Evolutionary conservation across 2,113 vertebrate genomes (phyloP).

Genomic region (Glareola pratincola): DNA sequence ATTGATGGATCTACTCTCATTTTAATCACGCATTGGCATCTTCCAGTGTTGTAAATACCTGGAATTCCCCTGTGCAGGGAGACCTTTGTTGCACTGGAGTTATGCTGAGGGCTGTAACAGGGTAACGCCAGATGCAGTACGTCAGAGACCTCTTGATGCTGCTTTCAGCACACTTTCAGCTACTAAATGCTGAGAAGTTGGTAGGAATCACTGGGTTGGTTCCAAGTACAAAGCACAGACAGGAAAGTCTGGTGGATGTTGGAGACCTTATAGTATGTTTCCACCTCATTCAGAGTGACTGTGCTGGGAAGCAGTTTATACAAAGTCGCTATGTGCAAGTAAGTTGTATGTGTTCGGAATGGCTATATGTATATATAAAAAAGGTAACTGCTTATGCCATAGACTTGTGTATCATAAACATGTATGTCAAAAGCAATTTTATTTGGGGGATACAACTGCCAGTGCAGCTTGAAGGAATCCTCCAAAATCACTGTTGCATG

Average conservation of each 20-base stretch:
- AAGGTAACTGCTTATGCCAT: background rate
- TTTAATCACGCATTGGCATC: background rate
- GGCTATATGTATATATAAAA: background rate
- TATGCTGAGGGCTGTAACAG: background rate
- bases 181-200: background rate
- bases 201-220: background rate
- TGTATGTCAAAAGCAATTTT: constrained; percentile 22
- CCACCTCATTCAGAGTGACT: background rate
- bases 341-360: background rate
- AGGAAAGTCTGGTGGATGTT: background rate
- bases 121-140: background rate
- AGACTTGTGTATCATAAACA: background rate
- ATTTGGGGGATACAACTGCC: background rate
- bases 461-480: background rate
- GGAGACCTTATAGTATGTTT: background rate
- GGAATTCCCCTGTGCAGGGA: background rate
- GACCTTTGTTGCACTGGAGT: background rate
- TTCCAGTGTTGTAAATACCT: background rate
- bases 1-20: background rate
- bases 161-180: background rate
- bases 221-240: background rate
- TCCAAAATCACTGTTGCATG: background rate
- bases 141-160: background rate
- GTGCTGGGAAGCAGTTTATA: background rate
- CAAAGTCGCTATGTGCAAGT: background rate